Conservation (phyloP, 1,140 invertebrate species). For the Drosophila lacertosa region DNA sequence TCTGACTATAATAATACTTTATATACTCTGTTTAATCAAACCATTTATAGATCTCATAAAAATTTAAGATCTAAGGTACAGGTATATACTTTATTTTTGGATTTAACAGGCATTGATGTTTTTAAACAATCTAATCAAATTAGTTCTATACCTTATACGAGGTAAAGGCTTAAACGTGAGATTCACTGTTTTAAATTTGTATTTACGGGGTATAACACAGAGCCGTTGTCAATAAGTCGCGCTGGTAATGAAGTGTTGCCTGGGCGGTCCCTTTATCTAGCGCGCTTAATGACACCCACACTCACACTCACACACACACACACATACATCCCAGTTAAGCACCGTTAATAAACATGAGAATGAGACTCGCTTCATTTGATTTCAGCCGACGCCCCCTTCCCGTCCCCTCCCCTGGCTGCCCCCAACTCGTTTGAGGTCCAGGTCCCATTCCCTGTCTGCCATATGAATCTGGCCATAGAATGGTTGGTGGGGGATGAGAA, state of each 20-base stretch:
- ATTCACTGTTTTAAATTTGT: background rate
- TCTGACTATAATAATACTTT: no score
- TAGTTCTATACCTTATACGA: background rate
- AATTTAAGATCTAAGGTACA: no score
- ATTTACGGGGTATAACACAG: constrained; percentile 26
- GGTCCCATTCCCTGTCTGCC: constrained; percentile 2
- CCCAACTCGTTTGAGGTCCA: constrained; percentile 20
- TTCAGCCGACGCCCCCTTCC: constrained; percentile 38
- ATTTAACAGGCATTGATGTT: no score
- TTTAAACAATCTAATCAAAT: no score
- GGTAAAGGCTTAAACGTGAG: background rate
- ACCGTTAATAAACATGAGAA: constrained; percentile 81
- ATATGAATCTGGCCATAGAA: constrained; percentile 36
- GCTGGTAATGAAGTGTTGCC: constrained; percentile 64
- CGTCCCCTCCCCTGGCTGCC: constrained; percentile 6
- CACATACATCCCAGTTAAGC: constrained; percentile 51
- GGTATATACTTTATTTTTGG: no score
- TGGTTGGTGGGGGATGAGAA: constrained; percentile 5
- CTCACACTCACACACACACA: constrained; percentile 21
- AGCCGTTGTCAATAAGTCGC: constrained; percentile 68
- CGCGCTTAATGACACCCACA: constrained; percentile 76
- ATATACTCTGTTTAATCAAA: no score
- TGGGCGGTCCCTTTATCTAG: constrained; percentile 69
- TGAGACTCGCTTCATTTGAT: constrained; percentile 78
- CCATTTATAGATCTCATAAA: no score